Evolutionary conservation across 2,797 vertebrate species (phyloP).

Genomic region (Myoxocephalus aenaeus): DNA sequence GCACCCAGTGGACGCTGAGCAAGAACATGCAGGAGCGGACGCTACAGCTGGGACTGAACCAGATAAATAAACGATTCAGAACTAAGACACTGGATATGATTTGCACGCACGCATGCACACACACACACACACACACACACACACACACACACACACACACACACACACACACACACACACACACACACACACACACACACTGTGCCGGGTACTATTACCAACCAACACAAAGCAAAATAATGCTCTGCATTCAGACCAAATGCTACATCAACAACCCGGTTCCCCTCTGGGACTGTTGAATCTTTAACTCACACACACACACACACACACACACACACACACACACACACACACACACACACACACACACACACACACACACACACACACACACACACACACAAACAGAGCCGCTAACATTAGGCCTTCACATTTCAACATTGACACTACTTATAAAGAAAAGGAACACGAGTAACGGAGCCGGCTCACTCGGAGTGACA

Average conservation of each 20-base stretch:
- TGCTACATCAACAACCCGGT: slow-evolving; percentile 15
- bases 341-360: too few relatives aligned
- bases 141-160: neutral
- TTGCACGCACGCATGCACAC: neutral
- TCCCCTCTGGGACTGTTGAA: neutral
- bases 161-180: too few relatives aligned
- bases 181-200: too few relatives aligned
- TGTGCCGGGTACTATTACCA: too few relatives aligned
- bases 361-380: neutral
- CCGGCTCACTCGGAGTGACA: neutral
- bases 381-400: too few relatives aligned
- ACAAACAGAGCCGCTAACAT: neutral
- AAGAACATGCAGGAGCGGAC: neutral
- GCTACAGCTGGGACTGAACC: neutral
- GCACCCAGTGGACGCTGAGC: neutral
- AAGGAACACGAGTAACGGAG: neutral
- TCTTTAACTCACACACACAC: neutral
- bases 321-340: neutral
- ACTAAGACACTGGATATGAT: neutral
- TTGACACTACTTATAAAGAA: neutral
- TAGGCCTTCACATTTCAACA: neutral
- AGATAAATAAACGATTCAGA: neutral
- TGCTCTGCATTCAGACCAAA: neutral
- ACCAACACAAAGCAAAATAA: too few relatives aligned
- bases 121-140: neutral